Conservation (phyloP, 2,888 invertebrate genomes). For the Acronicta aceris region DNA sequence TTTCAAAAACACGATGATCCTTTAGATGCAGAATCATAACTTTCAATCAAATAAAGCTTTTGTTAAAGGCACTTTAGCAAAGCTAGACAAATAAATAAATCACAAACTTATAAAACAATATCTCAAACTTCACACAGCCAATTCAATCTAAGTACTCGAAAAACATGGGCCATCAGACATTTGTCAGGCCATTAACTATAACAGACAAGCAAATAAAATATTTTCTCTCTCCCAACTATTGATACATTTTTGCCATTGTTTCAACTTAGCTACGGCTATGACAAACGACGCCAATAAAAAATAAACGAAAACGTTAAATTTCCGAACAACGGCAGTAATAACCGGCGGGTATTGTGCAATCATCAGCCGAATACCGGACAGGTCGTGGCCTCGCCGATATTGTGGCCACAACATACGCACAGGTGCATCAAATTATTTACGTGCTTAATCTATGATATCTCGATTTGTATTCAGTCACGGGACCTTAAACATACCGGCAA, state of each 20-base stretch:
- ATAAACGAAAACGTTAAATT: slow-evolving; percentile 54
- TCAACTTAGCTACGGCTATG: slow-evolving; percentile 47
- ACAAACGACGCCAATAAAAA: slow-evolving; percentile 52
- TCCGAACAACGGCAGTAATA: slow-evolving; percentile 56
- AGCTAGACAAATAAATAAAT: slow-evolving; percentile 1
- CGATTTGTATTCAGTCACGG: too few relatives aligned
- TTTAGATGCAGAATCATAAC: too few relatives aligned
- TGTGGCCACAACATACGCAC: background rate
- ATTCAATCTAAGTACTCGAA: background rate
- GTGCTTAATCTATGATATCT: background rate
- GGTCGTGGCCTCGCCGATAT: slow-evolving; percentile 11
- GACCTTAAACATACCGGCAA: too few relatives aligned
- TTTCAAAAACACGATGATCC: too few relatives aligned
- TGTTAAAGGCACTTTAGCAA: background rate
- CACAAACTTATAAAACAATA: background rate
- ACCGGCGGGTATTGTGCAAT: slow-evolving; percentile 50
- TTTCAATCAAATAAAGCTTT: background rate
- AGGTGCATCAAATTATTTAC: background rate
- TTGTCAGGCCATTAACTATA: slow-evolving; percentile 12
- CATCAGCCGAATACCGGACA: slow-evolving; percentile 38
- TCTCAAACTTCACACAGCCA: background rate
- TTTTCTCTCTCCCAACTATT: slow-evolving; percentile 22
- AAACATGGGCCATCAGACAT: background rate
- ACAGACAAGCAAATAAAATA: slow-evolving; percentile 34
- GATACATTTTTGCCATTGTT: slow-evolving; percentile 48